phyloP scores from a whole-genome alignment of 2,888 invertebrate genomes.

The Cartodere bifasciata region DNA sequence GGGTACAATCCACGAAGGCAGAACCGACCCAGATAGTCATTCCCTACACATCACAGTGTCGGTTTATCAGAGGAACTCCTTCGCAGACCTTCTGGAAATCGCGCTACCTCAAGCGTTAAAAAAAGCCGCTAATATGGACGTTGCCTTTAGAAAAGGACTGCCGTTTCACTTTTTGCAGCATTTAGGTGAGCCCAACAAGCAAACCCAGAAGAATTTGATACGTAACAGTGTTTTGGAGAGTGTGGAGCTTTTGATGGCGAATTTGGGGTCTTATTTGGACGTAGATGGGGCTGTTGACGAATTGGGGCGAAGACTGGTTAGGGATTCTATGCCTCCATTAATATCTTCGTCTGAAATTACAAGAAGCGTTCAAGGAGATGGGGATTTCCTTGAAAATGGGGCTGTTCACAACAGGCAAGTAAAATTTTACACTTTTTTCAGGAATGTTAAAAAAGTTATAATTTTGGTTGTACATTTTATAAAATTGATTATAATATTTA shows the following conservation, averaged over 20 bases:
- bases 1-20: slow-evolving; percentile 76
- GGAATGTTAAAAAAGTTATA: neutral
- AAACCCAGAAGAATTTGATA: slow-evolving; percentile 32
- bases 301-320: slow-evolving; percentile 71
- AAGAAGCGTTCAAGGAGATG: slow-evolving; percentile 60
- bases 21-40: slow-evolving; percentile 64
- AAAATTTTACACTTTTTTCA: neutral
- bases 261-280: slow-evolving; percentile 46
- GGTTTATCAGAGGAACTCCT: slow-evolving; percentile 81
- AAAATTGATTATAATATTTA: neutral
- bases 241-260: slow-evolving; percentile 43
- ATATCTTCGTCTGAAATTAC: slow-evolving; percentile 51
- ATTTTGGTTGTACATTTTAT: neutral
- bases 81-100: slow-evolving; percentile 78
- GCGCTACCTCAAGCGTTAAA: slow-evolving; percentile 63
- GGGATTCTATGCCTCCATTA: slow-evolving; percentile 79
- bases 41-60: slow-evolving; percentile 92
- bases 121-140: slow-evolving; percentile 54
- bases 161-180: slow-evolving; percentile 66
- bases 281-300: slow-evolving; percentile 76
- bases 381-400: slow-evolving; percentile 54
- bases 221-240: slow-evolving; percentile 36
- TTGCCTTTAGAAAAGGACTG: slow-evolving; percentile 58
- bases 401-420: slow-evolving; percentile 40
- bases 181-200: slow-evolving; percentile 54